phyloP scores from a whole-genome alignment of 2,888 invertebrate genomes.

The Ectemnius cavifrons region DNA sequence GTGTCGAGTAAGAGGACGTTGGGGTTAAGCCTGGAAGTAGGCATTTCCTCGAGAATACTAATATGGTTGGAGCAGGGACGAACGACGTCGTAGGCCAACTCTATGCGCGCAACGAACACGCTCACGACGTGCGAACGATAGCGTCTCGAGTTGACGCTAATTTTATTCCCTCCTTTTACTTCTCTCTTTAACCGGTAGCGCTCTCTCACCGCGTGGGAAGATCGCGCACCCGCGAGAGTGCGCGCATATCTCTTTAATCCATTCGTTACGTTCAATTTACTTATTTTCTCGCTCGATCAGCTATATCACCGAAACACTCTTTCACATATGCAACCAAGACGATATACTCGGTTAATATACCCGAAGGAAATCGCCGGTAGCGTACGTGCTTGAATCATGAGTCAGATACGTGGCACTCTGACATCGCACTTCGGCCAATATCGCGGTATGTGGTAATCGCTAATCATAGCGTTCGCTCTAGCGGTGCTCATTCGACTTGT shows the following conservation, averaged over 20 bases:
- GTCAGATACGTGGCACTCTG: conserved; percentile 25
- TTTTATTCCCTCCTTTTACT: conserved; percentile 19
- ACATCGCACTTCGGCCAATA: conserved; percentile 68
- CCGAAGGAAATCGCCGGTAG: conserved; percentile 18
- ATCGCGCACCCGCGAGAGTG: neutral
- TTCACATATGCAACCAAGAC: conserved; percentile 56
- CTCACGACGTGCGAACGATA: conserved; percentile 19
- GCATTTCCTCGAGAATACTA: conserved; percentile 50
- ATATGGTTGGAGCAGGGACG: conserved; percentile 33
- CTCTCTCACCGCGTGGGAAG: conserved; percentile 28
- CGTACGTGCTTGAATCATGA: conserved; percentile 29
- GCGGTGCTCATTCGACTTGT: conserved; percentile 17
- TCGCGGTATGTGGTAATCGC: conserved; percentile 68
- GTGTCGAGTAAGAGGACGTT: neutral
- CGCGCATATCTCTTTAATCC: conserved; percentile 11
- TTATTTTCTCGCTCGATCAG: conserved; percentile 11
- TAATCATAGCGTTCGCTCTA: conserved; percentile 60
- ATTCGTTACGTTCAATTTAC: conserved; percentile 30
- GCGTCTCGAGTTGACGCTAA: conserved; percentile 18
- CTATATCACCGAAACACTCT: conserved; percentile 21
- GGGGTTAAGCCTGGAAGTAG: conserved; percentile 15
- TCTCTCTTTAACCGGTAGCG: conserved; percentile 6
- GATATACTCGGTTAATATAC: conserved; percentile 23
- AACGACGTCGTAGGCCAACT: conserved; percentile 25
- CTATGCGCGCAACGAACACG: conserved; percentile 23